These are phyloP conservation scores for Bergia puertoricense DNA, from an alignment of 92 coral and sea anemone species.

Conservation along the genomic window DNA sequence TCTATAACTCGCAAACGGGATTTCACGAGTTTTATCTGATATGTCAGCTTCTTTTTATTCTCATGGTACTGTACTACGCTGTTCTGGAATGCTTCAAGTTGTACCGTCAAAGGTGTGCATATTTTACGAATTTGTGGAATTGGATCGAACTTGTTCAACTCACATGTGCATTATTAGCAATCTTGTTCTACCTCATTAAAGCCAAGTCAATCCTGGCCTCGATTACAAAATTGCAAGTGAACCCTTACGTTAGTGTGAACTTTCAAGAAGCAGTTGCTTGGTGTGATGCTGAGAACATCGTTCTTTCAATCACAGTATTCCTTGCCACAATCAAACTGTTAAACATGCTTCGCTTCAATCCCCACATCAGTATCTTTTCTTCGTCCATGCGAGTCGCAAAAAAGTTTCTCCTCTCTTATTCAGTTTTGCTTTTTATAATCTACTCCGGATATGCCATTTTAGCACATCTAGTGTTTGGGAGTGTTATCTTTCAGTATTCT, in stretches of 20 bases:
- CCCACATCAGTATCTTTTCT: slow-evolving; percentile 69
- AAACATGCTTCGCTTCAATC: slow-evolving; percentile 78
- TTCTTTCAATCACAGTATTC: slow-evolving; percentile 67
- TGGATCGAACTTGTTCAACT: slow-evolving; percentile 76
- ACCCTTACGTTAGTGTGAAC: slow-evolving; percentile 74
- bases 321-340: slow-evolving; percentile 68
- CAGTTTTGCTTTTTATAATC: slow-evolving; percentile 56
- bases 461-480: slow-evolving; percentile 54
- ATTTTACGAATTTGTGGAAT: slow-evolving; percentile 69
- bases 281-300: slow-evolving; percentile 69
- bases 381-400: slow-evolving; percentile 63
- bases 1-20: slow-evolving; percentile 66
- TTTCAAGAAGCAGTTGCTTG: slow-evolving; percentile 63
- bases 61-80: slow-evolving; percentile 59
- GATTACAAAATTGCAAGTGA: slow-evolving; percentile 54
- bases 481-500: slow-evolving; percentile 46
- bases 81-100: slow-evolving; percentile 55
- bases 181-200: slow-evolving; percentile 63
- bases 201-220: slow-evolving; percentile 61
- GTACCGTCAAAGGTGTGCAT: slow-evolving; percentile 48
- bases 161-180: slow-evolving; percentile 52
- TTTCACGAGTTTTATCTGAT: slow-evolving; percentile 72
- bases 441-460: slow-evolving; percentile 60
- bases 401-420: slow-evolving; percentile 64
- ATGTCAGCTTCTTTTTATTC: slow-evolving; percentile 72